Evolutionary conservation across 2,888 invertebrate genomes (phyloP), one percentile per base, ranked within the genome.

Genomic region (Orthosia incerta): DNA sequence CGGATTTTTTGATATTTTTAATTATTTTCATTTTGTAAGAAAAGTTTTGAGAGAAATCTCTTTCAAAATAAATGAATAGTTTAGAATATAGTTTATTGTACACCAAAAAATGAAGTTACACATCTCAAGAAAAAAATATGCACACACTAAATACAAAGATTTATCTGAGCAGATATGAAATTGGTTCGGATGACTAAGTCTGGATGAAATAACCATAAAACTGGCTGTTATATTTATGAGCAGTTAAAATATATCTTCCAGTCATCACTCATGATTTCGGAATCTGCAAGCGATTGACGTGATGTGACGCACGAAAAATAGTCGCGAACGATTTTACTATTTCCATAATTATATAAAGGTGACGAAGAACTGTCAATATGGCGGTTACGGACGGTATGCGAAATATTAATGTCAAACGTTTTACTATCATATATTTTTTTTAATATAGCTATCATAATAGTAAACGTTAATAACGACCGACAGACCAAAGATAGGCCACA

Each of bases 251-350:
- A 39, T 53, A 63, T 26, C 39, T 48, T 57, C 48, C 26, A 53
- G 39, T 48, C 39, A 53, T 62, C 39, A 70, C 57, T 70, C 76
- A 70, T 59, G 26, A 18, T 53, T 63, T 76, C 45, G 76, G 76
- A 76, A 76, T 70, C 20, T 63, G 61, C 56, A 18, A 61, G 7
- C 15, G 20, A 45, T 20, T 62, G 51, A 69, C 46, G 55, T 62
- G 2, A 4, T 20, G 3, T 76, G 75, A 63, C 75, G 57, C 57
- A 70, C 23, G 12, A 18, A 26, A 51, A 50, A 46, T 46, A 1
- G 5, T 20, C 26, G 4, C 15, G 1, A 48, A 53, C 4, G 1
- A 51, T 57, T 74, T 57, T 51, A n/a, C 26, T 60, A 26, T 60
- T 48, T 15, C 13, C 45, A 7, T 31, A n/a, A n/a, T n/a, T n/a